A percentile compares a stretch with the other conserved stretches of the same genome.
Conservation (phyloP, 2,888 invertebrate genomes). For the Metacarcinus magister region DNA sequence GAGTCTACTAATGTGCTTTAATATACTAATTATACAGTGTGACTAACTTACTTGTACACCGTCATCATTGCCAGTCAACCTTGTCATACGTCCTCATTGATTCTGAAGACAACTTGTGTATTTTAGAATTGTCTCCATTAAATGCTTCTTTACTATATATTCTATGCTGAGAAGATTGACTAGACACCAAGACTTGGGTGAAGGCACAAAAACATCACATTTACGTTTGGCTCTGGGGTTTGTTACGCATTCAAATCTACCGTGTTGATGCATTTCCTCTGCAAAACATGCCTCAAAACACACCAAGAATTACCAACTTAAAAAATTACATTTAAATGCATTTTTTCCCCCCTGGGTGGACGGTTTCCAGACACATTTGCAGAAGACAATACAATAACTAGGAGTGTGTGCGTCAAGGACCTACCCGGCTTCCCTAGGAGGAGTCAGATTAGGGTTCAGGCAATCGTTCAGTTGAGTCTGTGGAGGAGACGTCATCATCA, state of each 20-base stretch:
- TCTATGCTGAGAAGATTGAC: constrained; percentile 14
- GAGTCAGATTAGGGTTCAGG: neutral
- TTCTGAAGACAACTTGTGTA: no score
- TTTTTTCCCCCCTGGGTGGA: no score
- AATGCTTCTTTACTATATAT: neutral
- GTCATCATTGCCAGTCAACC: no score
- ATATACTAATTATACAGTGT: neutral
- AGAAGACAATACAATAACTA: neutral
- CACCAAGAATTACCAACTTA: no score
- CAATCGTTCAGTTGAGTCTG: neutral
- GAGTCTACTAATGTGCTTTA: neutral
- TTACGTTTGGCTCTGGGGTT: neutral
- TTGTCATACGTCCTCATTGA: no score
- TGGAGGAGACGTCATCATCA: neutral
- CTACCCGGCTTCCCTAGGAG: neutral
- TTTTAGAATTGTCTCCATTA: neutral
- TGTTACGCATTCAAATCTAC: neutral
- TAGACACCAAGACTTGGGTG: neutral
- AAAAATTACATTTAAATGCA: no score
- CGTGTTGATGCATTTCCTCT: neutral
- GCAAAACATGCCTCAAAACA: neutral
- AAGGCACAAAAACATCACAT: constrained; percentile 27
- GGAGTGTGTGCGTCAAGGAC: neutral
- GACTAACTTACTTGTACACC: neutral
- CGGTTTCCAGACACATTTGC: neutral